phyloP scores from a whole-genome alignment of 1,140 invertebrate species.

The Bicyclus anynana region DNA sequence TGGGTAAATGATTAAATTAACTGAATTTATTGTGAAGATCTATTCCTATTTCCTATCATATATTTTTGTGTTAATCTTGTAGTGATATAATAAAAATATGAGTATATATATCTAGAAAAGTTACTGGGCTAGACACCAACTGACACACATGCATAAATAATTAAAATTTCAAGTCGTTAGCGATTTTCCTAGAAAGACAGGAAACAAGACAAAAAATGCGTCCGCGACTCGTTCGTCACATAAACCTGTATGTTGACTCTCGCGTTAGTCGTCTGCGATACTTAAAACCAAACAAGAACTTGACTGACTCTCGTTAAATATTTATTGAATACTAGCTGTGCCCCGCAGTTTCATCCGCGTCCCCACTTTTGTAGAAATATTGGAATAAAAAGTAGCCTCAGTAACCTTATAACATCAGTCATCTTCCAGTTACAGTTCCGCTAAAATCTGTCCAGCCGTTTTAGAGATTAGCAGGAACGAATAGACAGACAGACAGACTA shows the following conservation, averaged over 20 bases:
- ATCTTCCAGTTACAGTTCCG: no score
- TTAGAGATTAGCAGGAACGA: no score
- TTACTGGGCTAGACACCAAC: neutral
- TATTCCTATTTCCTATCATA: no score
- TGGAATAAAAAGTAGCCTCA: no score
- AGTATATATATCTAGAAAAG: neutral
- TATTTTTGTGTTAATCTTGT: no score
- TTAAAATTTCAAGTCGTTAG: neutral
- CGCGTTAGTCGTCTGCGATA: neutral
- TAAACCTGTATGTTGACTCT: constrained; percentile 1
- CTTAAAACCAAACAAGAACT: constrained; percentile 3
- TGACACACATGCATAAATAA: neutral
- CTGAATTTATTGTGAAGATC: no score
- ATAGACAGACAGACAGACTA: no score
- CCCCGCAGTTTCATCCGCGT: neutral
- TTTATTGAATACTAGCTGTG: neutral
- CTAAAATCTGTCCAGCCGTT: no score
- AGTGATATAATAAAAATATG: no score
- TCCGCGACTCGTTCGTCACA: neutral
- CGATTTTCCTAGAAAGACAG: neutral
- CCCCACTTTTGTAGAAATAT: no score
- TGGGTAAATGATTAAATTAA: no score
- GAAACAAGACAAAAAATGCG: neutral
- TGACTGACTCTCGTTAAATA: neutral
- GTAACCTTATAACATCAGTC: no score